Conservation (phyloP, 2,113 vertebrate genomes). For the Vulpes lagopus region DNA sequence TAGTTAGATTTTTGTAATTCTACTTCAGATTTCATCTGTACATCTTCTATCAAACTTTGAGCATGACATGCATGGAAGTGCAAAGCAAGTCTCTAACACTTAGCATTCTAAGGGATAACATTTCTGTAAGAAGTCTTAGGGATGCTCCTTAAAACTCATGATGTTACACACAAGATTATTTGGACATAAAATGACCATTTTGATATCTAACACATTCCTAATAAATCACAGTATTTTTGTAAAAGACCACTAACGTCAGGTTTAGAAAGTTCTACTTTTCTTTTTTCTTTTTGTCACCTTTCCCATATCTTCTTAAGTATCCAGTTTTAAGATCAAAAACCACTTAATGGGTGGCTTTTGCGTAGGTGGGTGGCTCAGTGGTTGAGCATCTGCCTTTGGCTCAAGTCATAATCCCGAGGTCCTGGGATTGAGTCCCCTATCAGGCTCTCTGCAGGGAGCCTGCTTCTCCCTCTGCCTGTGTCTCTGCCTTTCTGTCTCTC, state of each 20-base stretch:
- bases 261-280: background rate
- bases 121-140: background rate
- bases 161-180: background rate
- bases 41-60: background rate
- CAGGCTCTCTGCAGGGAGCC: no score
- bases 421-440: no score
- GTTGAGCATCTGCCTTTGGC: no score
- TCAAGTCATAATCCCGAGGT: no score
- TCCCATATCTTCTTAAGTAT: background rate
- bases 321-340: background rate
- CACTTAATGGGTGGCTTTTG: background rate
- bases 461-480: no score
- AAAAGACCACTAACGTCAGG: background rate
- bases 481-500: no score
- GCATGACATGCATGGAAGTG: background rate
- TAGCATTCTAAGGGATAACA: no score
- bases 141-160: background rate
- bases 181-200: background rate
- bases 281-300: background rate
- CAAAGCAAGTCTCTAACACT: background rate
- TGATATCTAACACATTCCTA: background rate
- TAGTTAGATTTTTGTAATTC: slow-evolving; percentile 22
- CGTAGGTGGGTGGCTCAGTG: no score
- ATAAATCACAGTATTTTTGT: background rate
- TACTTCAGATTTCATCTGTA: background rate